These are phyloP conservation scores for Machimus rusticus DNA, from an alignment of 2,888 invertebrate genomes.

Conservation along the genomic window DNA sequence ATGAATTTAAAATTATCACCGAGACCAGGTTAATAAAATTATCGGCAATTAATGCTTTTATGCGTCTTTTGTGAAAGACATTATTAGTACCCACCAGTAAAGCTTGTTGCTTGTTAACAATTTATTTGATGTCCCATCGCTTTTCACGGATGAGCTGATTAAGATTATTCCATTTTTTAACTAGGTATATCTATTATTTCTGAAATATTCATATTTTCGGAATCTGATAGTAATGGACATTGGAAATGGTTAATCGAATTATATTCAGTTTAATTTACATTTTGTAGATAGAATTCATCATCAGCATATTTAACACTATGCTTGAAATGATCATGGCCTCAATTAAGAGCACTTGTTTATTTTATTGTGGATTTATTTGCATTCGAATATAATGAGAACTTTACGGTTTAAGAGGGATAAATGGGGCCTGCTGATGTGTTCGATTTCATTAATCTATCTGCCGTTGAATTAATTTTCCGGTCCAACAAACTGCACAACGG, in stretches of 20 bases:
- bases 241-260: background rate
- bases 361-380: background rate
- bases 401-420: background rate
- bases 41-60: background rate
- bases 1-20: background rate
- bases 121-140: too few relatives aligned
- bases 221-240: background rate
- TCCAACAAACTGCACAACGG: background rate
- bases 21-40: background rate
- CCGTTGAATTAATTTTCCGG: background rate
- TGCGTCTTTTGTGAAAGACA: background rate
- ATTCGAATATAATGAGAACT: background rate
- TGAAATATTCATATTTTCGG: background rate
- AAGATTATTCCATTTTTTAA: background rate
- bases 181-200: background rate
- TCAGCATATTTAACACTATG: background rate
- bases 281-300: background rate
- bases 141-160: background rate
- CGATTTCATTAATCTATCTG: background rate
- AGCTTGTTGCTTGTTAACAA: background rate
- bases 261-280: background rate
- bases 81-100: background rate
- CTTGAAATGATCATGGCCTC: background rate
- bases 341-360: background rate
- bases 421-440: background rate